phyloP scores from a whole-genome alignment of 2,888 invertebrate species.

The Lobophora halterata region DNA sequence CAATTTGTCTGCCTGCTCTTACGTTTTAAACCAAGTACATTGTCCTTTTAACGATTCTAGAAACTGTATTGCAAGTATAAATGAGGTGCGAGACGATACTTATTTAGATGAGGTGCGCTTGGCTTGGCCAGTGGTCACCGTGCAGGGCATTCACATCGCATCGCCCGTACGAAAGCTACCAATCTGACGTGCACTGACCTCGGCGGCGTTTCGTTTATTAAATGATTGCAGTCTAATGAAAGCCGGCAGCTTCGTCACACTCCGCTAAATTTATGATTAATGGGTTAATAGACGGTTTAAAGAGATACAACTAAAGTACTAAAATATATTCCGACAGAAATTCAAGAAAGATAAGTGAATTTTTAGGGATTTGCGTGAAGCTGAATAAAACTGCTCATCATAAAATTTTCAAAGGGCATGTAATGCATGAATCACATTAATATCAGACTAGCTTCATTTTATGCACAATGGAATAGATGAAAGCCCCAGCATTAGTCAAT shows the following conservation, averaged over 20 bases:
- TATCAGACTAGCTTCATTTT: too few relatives aligned
- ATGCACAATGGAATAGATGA: too few relatives aligned
- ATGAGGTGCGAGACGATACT: slow-evolving; percentile 12
- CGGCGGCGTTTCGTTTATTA: slow-evolving; percentile 27
- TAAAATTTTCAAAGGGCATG: too few relatives aligned
- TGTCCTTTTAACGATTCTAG: slow-evolving; percentile 3
- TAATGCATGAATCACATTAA: too few relatives aligned
- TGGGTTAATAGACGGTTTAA: slow-evolving; percentile 1
- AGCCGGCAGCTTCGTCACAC: slow-evolving; percentile 18
- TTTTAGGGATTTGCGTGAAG: too few relatives aligned
- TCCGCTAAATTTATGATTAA: slow-evolving; percentile 12
- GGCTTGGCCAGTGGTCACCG: slow-evolving; percentile 7
- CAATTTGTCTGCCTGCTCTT: slow-evolving; percentile 2
- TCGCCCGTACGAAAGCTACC: slow-evolving; percentile 21
- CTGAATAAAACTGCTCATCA: too few relatives aligned
- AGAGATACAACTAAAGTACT: too few relatives aligned
- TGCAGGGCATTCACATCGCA: slow-evolving; percentile 32
- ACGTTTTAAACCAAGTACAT: too few relatives aligned
- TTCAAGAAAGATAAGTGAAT: too few relatives aligned
- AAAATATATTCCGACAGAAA: too few relatives aligned
- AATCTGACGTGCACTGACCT: slow-evolving; percentile 34
- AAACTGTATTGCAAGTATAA: slow-evolving; percentile 5
- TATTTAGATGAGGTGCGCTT: slow-evolving; percentile 13
- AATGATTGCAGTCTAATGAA: slow-evolving; percentile 27
- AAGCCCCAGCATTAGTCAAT: too few relatives aligned